Percentiles rank a stretch among this genome's conserved stretches.
Evolutionary conservation across 2,113 vertebrate species (phyloP).

Genomic region (Scatophagus argus): DNA sequence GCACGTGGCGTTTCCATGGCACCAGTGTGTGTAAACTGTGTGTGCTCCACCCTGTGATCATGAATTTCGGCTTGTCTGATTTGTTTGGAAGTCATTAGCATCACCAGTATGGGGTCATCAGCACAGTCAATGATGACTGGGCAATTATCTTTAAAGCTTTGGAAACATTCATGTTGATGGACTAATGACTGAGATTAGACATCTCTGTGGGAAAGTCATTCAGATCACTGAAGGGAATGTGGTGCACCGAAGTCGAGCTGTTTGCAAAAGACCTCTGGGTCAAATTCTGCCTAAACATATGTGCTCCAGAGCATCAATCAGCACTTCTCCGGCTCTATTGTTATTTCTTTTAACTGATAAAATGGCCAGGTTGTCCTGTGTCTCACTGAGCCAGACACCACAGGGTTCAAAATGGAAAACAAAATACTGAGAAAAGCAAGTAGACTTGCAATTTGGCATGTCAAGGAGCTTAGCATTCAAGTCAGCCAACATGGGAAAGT

Average conservation of each 20-base stretch:
- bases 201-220: not conserved
- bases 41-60: not conserved
- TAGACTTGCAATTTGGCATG: not conserved
- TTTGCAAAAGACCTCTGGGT: not conserved
- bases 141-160: conserved; percentile 2
- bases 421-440: not conserved
- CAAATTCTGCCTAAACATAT: too few relatives aligned
- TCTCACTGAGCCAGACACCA: not conserved
- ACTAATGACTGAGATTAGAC: conserved; percentile 32
- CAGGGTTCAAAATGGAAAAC: not conserved
- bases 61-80: not conserved
- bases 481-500: too few relatives aligned
- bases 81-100: conserved; percentile 14
- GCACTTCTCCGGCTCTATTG: too few relatives aligned
- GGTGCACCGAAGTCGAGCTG: not conserved
- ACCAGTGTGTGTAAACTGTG: conserved; percentile 5
- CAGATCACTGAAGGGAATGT: not conserved
- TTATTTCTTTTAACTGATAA: too few relatives aligned
- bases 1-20: conserved; percentile 50
- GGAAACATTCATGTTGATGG: conserved; percentile 4
- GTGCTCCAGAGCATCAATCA: not conserved
- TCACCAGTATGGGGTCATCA: not conserved
- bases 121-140: not conserved
- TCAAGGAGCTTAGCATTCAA: too few relatives aligned
- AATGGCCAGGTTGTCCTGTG: too few relatives aligned